These are phyloP conservation scores for Laticauda laticaudata DNA, from an alignment of 2,113 vertebrate genomes.

Conservation along the genomic window DNA sequence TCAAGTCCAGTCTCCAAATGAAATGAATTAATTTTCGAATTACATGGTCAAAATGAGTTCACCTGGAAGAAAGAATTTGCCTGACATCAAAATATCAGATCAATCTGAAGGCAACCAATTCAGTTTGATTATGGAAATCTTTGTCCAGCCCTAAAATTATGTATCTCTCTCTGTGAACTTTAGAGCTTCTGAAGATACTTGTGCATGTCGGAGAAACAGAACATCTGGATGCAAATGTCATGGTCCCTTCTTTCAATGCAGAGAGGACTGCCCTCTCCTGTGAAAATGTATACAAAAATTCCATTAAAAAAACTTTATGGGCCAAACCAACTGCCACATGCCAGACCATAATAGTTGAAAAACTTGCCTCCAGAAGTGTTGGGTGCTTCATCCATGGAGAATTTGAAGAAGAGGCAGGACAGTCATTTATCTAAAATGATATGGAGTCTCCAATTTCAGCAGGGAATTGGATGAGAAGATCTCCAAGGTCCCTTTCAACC, in stretches of 20 bases:
- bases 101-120: not conserved
- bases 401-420: not conserved
- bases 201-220: not conserved
- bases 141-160: not conserved
- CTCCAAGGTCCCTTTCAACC: not conserved
- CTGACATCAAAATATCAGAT: not conserved
- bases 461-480: not conserved
- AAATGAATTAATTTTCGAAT: not conserved
- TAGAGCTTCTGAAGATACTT: not conserved
- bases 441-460: not conserved
- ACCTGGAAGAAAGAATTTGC: not conserved
- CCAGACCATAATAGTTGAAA: not conserved
- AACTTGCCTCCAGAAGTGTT: not conserved
- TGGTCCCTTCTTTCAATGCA: not conserved
- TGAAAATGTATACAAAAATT: not conserved
- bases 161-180: not conserved
- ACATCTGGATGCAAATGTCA: not conserved
- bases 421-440: not conserved
- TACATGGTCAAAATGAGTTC: not conserved
- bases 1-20: not conserved
- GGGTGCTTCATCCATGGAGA: not conserved
- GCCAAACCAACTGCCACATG: not conserved
- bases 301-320: not conserved
- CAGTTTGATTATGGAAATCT: not conserved
- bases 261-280: not conserved